Evolutionary conservation across 2,113 vertebrate genomes (phyloP), one percentile per base, ranked within the genome.

Genomic region (Sorex araneus): DNA sequence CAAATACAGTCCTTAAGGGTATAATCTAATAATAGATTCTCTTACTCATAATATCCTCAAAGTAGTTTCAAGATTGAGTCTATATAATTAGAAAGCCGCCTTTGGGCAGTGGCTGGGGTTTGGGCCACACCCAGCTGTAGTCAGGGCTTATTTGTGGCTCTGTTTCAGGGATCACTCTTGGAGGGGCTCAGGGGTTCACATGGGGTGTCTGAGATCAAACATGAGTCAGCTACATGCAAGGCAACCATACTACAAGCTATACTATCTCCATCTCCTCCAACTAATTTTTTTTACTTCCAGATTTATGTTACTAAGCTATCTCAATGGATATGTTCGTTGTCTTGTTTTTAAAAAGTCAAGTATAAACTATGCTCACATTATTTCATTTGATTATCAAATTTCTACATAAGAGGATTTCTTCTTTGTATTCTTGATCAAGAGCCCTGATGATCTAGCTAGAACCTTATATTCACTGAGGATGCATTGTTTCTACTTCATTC

Each of bases 401-500:
- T 88, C 32, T 95, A 43, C 27, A 60, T 78, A 86, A 76, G 21
- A 78, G 0, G 71, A 81, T 54, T 94, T 73, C 8, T 78, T 94
- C 63, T 21, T 91, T 6, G 0, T 86, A 50, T 21, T 84, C 8
- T 76, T 4, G n/a, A 30, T 0, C 19, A 83, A 78, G 25, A 75
- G 16, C n/a, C 12, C 10, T 70, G 11, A 4, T 84, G 27, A 76
- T 85, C 18, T 15, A 83, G 2, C 16, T 18, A 85, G 28, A 80
- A n/a, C 90, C 43, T 90, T 90, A 87, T 73, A 67, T 15, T 84
- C 8, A 70, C 13, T 89, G 4, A 75, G 70, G 54, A 45, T 34
- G 9, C 12, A 57, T 66, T 69, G 2, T 70, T 80, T 45, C 83
- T 90, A 30, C 12, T 79, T 21, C 12, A 91, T 66, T 60, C 30